Evolutionary conservation across 2,113 vertebrate genomes (phyloP).

Genomic region (Nestor notabilis): DNA sequence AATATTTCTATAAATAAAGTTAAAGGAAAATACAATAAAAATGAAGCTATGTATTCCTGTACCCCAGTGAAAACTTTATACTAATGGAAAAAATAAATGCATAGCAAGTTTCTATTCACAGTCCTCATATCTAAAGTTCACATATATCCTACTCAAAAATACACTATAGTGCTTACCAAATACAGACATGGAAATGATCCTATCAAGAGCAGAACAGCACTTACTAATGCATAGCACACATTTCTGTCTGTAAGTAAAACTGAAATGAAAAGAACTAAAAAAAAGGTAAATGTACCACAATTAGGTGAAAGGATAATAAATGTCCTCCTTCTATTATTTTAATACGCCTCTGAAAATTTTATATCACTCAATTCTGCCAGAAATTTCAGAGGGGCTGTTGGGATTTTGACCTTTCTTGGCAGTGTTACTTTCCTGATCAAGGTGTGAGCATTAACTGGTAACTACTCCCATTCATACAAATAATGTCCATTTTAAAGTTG

Average conservation of each 20-base stretch:
- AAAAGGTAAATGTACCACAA: not conserved
- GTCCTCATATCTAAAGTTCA: not conserved
- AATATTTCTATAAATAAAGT: not conserved
- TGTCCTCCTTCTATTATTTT: not conserved
- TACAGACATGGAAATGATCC: not conserved
- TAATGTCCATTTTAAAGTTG: not conserved
- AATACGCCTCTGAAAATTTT: not conserved
- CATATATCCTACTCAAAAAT: not conserved
- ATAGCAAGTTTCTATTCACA: not conserved
- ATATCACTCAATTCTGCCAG: not conserved
- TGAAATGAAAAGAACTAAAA: not conserved
- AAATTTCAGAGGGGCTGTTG: not conserved
- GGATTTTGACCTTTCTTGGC: not conserved
- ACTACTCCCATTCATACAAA: not conserved
- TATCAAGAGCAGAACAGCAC: not conserved
- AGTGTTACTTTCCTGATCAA: not conserved
- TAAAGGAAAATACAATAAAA: not conserved
- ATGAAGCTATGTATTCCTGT: not conserved
- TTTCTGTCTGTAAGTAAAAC: not conserved
- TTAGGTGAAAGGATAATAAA: not conserved
- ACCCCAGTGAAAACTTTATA: not conserved
- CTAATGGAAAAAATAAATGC: not conserved
- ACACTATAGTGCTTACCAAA: not conserved
- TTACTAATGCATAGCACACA: not conserved
- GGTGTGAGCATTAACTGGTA: not conserved